Evolutionary conservation across 92 coral and sea anemone species (phyloP).

Genomic region (Parazoanthus swiftii): DNA sequence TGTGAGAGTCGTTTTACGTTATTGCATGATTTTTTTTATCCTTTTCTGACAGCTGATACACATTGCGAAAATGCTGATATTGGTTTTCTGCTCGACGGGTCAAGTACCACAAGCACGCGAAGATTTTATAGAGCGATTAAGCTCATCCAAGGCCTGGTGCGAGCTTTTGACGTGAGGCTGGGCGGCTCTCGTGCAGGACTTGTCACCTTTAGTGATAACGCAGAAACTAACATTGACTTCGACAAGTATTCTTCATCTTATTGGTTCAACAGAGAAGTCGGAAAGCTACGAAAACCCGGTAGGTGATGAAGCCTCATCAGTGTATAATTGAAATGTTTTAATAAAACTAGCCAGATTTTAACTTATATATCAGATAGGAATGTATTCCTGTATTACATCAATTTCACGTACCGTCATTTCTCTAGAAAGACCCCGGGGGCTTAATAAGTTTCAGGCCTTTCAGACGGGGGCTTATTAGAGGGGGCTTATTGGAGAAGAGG

Average conservation of each 20-base stretch:
- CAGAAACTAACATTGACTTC: conserved; percentile 6
- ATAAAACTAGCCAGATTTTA: too few species aligned
- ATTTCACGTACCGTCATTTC: too few species aligned
- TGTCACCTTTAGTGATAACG: conserved; percentile 20
- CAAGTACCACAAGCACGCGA: background rate
- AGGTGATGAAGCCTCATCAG: background rate
- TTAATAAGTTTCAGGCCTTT: too few species aligned
- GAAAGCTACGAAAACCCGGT: background rate
- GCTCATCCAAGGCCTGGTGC: background rate
- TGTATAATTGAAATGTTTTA: background rate
- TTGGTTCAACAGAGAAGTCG: conserved; percentile 13
- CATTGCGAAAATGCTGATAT: conserved; percentile 1
- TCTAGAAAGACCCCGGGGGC: too few species aligned
- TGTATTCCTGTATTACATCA: too few species aligned
- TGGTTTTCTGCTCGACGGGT: conserved; percentile 35
- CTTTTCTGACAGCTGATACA: background rate
- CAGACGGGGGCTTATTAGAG: too few species aligned
- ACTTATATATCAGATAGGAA: too few species aligned
- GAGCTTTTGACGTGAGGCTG: conserved; percentile 7
- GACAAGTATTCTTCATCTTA: background rate
- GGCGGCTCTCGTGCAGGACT: conserved; percentile 37
- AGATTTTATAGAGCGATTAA: background rate
- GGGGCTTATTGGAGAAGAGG: too few species aligned
- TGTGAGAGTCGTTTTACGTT: background rate
- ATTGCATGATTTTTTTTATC: background rate